Percentiles rank a stretch among this genome's conserved stretches.
Evolutionary conservation across 2,888 invertebrate species (phyloP).

Genomic region (Tetheella fluctuosa): DNA sequence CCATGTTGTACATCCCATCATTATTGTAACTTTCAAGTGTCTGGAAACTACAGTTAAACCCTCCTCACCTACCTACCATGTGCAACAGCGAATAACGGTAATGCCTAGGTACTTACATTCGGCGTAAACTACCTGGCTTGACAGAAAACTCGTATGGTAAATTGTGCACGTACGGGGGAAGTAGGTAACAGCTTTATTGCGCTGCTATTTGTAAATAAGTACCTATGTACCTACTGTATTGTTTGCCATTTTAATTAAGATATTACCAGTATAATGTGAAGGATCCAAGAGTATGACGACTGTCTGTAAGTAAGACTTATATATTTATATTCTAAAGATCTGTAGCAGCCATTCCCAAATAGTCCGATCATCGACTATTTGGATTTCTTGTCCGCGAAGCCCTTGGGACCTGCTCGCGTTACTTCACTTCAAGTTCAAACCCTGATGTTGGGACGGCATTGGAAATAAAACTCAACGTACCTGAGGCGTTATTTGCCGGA

Average conservation of each 20-base stretch:
- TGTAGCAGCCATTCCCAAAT: too few species aligned
- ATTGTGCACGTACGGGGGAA: neutral
- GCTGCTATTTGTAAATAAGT: neutral
- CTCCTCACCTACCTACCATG: neutral
- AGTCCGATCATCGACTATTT: too few species aligned
- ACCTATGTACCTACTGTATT: neutral
- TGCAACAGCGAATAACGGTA: conserved; percentile 1
- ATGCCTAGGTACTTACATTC: neutral
- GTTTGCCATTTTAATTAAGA: neutral
- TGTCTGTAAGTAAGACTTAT: too few species aligned
- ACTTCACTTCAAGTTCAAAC: too few species aligned
- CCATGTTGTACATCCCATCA: neutral
- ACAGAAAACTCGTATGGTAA: conserved; percentile 6
- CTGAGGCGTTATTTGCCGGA: too few species aligned
- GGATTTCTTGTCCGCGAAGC: too few species aligned
- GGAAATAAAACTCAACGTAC: too few species aligned
- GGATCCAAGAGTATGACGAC: too few species aligned
- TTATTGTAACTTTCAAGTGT: neutral
- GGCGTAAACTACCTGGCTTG: neutral
- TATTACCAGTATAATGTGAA: neutral
- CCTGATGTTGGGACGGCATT: too few species aligned
- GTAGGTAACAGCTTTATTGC: neutral
- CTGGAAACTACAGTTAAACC: neutral
- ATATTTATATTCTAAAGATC: too few species aligned
- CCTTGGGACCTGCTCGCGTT: too few species aligned